A percentile compares a stretch with the other conserved stretches of the same genome.
phyloP scores from a whole-genome alignment of 2,797 vertebrate species.

The Sebastes steindachneri region DNA sequence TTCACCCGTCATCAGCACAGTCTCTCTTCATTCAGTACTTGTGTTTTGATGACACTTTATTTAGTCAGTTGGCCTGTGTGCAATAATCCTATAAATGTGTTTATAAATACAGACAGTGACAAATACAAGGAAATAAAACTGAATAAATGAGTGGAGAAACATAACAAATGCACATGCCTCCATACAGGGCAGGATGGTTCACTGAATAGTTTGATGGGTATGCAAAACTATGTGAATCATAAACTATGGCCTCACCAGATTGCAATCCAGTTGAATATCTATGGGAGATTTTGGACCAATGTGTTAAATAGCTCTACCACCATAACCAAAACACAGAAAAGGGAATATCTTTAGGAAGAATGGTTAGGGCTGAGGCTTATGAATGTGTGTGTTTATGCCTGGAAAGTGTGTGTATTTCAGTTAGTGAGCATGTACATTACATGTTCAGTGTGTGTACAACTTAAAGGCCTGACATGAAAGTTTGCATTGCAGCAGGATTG shows the following conservation, averaged over 20 bases:
- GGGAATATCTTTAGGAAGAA: background rate
- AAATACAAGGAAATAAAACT: background rate
- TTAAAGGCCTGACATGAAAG: background rate
- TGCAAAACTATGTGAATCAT: too few species aligned
- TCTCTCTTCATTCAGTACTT: background rate
- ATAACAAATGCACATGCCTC: background rate
- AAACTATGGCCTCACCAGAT: background rate
- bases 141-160: too few species aligned
- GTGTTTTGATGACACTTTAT: background rate
- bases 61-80: background rate
- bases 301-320: background rate
- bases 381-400: background rate
- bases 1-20: background rate
- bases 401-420: background rate
- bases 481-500: conserved; percentile 26
- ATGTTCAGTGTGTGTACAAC: background rate
- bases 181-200: background rate
- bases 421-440: background rate
- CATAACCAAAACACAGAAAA: background rate
- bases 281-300: background rate
- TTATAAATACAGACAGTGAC: background rate
- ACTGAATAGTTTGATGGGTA: background rate
- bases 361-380: too few species aligned
- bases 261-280: background rate
- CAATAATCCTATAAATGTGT: background rate